These are phyloP conservation scores for Apodemus sylvaticus DNA, from an alignment of 2,113 vertebrate genomes.

Conservation along the genomic window DNA sequence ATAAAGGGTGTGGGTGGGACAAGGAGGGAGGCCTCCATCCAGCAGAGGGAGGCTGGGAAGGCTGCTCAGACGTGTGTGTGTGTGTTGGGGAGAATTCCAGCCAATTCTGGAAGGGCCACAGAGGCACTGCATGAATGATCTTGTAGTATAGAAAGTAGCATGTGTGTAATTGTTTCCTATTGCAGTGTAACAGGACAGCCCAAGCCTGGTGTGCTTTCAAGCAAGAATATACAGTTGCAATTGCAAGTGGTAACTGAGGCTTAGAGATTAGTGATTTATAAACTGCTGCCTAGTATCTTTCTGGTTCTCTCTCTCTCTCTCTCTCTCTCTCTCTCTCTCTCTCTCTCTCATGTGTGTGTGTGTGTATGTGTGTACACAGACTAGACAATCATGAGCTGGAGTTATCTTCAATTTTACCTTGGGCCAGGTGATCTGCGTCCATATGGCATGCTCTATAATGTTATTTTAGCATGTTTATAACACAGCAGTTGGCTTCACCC, in stretches of 20 bases:
- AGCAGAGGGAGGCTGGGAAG: neutral
- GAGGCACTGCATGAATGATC: neutral
- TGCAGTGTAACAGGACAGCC: neutral
- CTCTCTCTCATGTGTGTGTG: no score
- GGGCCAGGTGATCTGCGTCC: neutral
- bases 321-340: no score
- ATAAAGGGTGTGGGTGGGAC: neutral
- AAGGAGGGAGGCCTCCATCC: neutral
- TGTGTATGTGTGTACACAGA: neutral
- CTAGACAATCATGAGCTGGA: neutral
- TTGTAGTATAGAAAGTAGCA: neutral
- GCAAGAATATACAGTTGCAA: neutral
- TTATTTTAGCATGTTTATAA: neutral
- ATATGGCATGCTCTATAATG: no score
- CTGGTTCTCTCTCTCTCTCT: no score
- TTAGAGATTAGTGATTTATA: neutral
- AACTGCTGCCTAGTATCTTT: neutral
- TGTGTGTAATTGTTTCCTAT: neutral
- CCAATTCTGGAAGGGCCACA: neutral
- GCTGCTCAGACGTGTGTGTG: neutral
- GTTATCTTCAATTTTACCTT: neutral
- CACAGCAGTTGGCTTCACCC: neutral
- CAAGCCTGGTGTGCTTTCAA: neutral
- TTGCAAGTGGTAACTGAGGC: neutral
- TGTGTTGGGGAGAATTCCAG: neutral